A percentile compares a stretch with the other conserved stretches of the same genome.
These are phyloP conservation scores for Erethizon dorsatum DNA, from an alignment of 2,797 vertebrate species.

Conservation along the genomic window DNA sequence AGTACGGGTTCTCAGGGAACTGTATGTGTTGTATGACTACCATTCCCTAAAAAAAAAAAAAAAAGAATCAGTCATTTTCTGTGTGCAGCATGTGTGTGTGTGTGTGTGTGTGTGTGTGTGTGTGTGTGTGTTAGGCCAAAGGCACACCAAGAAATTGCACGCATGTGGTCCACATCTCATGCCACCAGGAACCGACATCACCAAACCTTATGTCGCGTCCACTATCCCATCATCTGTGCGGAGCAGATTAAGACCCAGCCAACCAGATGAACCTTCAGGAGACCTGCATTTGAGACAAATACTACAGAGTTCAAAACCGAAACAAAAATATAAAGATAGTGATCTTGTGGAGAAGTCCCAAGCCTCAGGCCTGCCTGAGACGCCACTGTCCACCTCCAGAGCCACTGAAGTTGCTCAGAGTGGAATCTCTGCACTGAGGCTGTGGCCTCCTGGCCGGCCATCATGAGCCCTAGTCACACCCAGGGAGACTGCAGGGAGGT, in stretches of 20 bases:
- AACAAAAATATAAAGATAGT: not conserved
- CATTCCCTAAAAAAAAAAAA: not conserved
- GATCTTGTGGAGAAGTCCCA: not conserved
- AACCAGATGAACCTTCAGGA: not conserved
- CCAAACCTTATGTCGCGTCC: not conserved
- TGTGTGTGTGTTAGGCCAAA: not conserved
- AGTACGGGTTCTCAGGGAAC: not conserved
- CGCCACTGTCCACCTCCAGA: not conserved
- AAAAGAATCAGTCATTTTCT: conserved; percentile 22
- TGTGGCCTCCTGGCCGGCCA: conserved; percentile 38
- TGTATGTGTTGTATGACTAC: not conserved
- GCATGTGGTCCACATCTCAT: not conserved
- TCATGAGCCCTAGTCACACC: not conserved
- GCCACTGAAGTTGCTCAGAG: not conserved
- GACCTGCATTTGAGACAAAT: not conserved
- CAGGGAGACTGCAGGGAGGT: not conserved
- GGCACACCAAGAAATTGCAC: not conserved
- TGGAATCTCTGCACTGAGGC: not conserved
- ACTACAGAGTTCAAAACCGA: not conserved
- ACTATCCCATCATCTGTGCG: not conserved
- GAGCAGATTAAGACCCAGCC: not conserved
- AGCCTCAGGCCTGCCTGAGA: not conserved
- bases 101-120: not conserved
- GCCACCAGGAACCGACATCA: not conserved
- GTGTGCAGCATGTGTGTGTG: not conserved